Percentiles rank a stretch among this genome's conserved stretches.
phyloP scores from a whole-genome alignment of 2,113 vertebrate species.

The Thunnus thynnus region DNA sequence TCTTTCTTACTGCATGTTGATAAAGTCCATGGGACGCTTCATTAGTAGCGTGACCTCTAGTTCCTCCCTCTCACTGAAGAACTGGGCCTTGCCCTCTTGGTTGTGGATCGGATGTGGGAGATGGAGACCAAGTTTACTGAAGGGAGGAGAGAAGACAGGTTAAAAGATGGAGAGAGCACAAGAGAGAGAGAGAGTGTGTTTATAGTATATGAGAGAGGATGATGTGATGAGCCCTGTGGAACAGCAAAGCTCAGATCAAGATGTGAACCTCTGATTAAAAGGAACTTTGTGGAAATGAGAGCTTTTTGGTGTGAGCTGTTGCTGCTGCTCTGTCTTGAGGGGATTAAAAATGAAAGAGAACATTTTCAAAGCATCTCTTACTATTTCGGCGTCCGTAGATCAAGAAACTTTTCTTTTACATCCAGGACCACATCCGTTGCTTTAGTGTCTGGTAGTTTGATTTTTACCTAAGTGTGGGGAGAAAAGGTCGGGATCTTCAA shows the following conservation, averaged over 20 bases:
- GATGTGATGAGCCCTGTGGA: conserved; percentile 17
- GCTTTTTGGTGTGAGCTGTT: conserved; percentile 20
- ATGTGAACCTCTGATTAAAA: conserved; percentile 27
- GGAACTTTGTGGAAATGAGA: conserved; percentile 26
- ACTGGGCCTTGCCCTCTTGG: conserved; percentile 87
- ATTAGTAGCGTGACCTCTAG: conserved; percentile 91
- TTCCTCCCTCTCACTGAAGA: conserved; percentile 85
- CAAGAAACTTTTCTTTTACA: conserved; percentile 90
- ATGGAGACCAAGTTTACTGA: conserved; percentile 92
- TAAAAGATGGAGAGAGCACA: background rate
- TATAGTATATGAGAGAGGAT: background rate
- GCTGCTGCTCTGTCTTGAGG: background rate
- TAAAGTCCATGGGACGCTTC: conserved; percentile 85
- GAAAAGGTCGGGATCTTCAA: conserved; percentile 13
- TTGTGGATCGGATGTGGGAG: conserved; percentile 89
- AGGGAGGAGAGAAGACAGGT: conserved; percentile 44
- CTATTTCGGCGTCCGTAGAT: conserved; percentile 92
- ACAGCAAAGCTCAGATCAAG: conserved; percentile 31
- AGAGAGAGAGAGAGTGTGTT: background rate
- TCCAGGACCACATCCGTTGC: conserved; percentile 89
- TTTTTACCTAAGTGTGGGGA: conserved; percentile 87
- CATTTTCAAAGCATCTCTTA: conserved; percentile 79
- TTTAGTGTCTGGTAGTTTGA: conserved; percentile 91
- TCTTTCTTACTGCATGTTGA: conserved; percentile 79
- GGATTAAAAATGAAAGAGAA: conserved; percentile 36